Evolutionary conservation across 2,888 invertebrate genomes (phyloP).

Genomic region (Euphydryas editha): DNA sequence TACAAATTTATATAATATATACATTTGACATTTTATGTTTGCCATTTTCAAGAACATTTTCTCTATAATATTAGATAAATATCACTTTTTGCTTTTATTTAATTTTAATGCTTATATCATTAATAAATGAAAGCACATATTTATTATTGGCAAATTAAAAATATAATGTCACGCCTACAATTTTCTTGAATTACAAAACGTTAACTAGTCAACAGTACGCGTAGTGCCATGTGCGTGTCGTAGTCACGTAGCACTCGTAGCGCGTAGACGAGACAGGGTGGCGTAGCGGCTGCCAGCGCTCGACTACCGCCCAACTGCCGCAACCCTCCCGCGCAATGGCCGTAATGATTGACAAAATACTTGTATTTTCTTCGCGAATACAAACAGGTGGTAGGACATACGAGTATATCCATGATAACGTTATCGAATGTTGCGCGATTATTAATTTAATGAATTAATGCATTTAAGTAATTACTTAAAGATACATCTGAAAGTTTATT

Average conservation of each 20-base stretch:
- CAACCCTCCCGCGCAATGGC: conserved; percentile 47
- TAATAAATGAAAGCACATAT: background rate
- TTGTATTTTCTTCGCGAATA: conserved; percentile 65
- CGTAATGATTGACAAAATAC: conserved; percentile 78
- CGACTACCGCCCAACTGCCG: conserved; percentile 55
- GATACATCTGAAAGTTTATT: background rate
- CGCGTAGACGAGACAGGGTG: conserved; percentile 52
- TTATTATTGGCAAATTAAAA: background rate
- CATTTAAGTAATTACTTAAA: background rate
- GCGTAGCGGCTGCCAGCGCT: conserved; percentile 52
- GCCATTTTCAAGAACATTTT: too few species aligned
- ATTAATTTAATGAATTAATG: too few species aligned
- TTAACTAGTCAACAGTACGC: conserved; percentile 27
- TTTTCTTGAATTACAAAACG: conserved; percentile 20
- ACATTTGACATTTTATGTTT: too few species aligned
- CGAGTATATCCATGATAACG: conserved; percentile 33
- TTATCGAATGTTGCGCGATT: conserved; percentile 18
- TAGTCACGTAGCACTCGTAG: conserved; percentile 38
- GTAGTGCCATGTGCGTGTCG: conserved; percentile 40
- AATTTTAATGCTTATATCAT: too few species aligned
- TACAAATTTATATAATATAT: too few species aligned
- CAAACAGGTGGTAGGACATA: conserved; percentile 50
- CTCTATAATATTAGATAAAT: background rate
- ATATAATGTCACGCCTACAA: conserved; percentile 25
- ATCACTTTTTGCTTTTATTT: too few species aligned